Conservation (phyloP, 1,140 invertebrate species). For the Eurytemora carolleeae region DNA sequence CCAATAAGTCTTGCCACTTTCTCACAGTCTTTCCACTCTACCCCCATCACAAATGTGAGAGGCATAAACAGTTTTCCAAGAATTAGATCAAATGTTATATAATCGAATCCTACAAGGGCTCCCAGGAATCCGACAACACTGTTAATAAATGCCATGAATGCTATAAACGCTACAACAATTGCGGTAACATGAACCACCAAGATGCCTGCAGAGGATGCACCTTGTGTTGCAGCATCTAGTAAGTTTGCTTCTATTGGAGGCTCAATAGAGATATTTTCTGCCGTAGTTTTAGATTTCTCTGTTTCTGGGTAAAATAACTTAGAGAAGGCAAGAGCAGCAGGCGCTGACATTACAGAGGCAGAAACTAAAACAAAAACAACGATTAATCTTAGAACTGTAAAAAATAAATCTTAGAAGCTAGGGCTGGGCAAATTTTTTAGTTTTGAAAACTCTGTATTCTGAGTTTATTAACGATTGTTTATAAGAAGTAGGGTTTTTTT, state of each 20-base stretch:
- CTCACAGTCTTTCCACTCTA: slow-evolving; percentile 54
- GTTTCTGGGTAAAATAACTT: slow-evolving; percentile 61
- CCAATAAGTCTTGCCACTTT: slow-evolving; percentile 59
- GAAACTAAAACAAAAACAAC: too few relatives aligned
- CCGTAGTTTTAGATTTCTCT: slow-evolving; percentile 6
- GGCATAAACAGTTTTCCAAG: slow-evolving; percentile 69
- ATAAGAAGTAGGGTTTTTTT: too few relatives aligned
- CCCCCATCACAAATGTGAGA: slow-evolving; percentile 55
- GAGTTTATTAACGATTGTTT: too few relatives aligned
- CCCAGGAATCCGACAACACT: slow-evolving; percentile 26
- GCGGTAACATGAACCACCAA: slow-evolving; percentile 69
- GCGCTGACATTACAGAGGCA: slow-evolving; percentile 85
- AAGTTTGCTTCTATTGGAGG: slow-evolving; percentile 34
- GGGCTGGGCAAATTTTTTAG: too few relatives aligned
- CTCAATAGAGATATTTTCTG: neutral
- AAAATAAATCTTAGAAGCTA: too few relatives aligned
- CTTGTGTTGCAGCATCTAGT: slow-evolving; percentile 68
- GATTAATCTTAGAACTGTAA: too few relatives aligned
- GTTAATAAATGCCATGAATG: slow-evolving; percentile 56
- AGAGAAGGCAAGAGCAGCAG: slow-evolving; percentile 62
- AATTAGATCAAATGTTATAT: slow-evolving; percentile 36
- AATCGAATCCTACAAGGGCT: neutral
- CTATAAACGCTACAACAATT: slow-evolving; percentile 75
- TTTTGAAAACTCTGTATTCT: too few relatives aligned
- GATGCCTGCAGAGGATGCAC: slow-evolving; percentile 49